phyloP scores from a whole-genome alignment of 2,113 vertebrate genomes.

The Clarias batrachus region DNA sequence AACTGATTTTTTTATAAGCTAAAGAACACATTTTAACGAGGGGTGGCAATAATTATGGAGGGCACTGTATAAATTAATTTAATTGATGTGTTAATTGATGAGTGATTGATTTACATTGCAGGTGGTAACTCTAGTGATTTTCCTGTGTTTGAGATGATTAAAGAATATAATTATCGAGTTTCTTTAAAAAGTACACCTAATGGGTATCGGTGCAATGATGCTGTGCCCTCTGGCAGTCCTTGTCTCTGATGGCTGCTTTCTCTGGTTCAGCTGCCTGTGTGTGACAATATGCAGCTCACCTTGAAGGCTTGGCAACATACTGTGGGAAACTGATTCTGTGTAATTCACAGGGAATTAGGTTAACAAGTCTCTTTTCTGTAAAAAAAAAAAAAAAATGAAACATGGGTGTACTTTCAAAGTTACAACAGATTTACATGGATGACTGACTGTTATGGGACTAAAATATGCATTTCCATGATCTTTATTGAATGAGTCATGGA shows the following conservation, averaged over 20 bases:
- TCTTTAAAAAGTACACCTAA: background rate
- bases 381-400: no score
- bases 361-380: background rate
- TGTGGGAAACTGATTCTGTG: background rate
- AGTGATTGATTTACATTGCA: background rate
- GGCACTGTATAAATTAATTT: no score
- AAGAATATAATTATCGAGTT: background rate
- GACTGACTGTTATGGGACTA: background rate
- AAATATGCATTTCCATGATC: background rate
- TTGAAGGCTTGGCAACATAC: background rate
- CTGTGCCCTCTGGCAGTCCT: background rate
- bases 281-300: background rate
- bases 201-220: background rate
- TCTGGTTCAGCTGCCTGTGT: background rate
- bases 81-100: background rate
- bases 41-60: no score
- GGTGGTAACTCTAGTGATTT: background rate
- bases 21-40: no score
- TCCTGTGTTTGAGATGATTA: background rate
- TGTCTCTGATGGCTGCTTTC: background rate
- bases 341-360: slow-evolving; percentile 3
- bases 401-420: background rate
- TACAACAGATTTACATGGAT: background rate
- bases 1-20: no score
- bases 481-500: background rate